A percentile compares a stretch with the other conserved stretches of the same genome.
Evolutionary conservation across 2,113 vertebrate genomes (phyloP).

Genomic region (Larimichthys crocea): DNA sequence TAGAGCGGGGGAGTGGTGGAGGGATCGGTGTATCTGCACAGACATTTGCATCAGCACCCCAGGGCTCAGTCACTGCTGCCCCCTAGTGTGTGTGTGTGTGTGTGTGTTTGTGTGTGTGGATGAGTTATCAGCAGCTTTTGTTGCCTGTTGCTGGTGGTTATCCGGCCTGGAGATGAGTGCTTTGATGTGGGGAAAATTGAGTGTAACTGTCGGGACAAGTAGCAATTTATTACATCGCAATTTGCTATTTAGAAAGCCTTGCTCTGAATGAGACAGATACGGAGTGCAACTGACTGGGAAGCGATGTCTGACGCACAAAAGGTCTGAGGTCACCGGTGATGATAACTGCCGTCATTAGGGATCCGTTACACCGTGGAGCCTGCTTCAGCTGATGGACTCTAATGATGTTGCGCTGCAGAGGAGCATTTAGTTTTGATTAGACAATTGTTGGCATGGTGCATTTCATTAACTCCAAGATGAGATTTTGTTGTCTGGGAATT

Average conservation of each 20-base stretch:
- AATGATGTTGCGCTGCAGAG: slow-evolving; percentile 66
- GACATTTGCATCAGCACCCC: slow-evolving; percentile 38
- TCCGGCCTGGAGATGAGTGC: slow-evolving; percentile 42
- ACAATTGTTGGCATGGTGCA: slow-evolving; percentile 69
- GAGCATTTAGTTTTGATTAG: slow-evolving; percentile 79
- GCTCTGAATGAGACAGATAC: slow-evolving; percentile 64
- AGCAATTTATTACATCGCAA: slow-evolving; percentile 64
- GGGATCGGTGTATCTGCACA: slow-evolving; percentile 35
- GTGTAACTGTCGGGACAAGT: slow-evolving; percentile 59
- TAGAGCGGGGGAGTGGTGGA: neutral
- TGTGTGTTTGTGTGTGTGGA: slow-evolving; percentile 15
- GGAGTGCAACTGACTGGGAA: slow-evolving; percentile 61
- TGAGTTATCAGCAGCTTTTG: slow-evolving; percentile 34
- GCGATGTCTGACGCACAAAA: slow-evolving; percentile 56
- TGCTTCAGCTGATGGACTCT: slow-evolving; percentile 72
- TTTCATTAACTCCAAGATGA: slow-evolving; percentile 78
- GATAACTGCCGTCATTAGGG: slow-evolving; percentile 70
- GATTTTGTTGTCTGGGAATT: slow-evolving; percentile 67
- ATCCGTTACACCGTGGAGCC: slow-evolving; percentile 69
- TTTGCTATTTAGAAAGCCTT: slow-evolving; percentile 55
- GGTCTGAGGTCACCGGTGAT: slow-evolving; percentile 74
- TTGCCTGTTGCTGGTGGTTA: slow-evolving; percentile 14
- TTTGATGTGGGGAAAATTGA: slow-evolving; percentile 65
- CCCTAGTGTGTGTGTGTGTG: slow-evolving; percentile 55
- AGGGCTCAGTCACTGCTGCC: slow-evolving; percentile 79